These are phyloP conservation scores for Chaenocephalus aceratus DNA, from an alignment of 2,113 vertebrate species.

Conservation along the genomic window DNA sequence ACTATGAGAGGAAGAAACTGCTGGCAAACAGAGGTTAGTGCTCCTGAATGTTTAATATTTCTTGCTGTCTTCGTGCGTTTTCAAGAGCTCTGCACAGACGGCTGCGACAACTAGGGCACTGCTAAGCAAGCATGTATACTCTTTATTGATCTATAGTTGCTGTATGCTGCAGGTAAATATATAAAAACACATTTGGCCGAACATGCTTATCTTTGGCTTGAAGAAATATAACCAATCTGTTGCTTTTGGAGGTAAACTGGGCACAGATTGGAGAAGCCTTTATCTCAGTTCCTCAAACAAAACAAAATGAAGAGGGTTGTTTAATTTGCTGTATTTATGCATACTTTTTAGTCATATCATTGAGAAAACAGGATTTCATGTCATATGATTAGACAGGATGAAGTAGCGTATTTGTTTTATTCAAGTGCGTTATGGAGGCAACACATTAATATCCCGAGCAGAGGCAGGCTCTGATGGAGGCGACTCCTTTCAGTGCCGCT, in stretches of 20 bases:
- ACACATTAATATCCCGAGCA: conserved; percentile 50
- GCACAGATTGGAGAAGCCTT: background rate
- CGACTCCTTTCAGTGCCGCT: conserved; percentile 46
- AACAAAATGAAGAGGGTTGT: background rate
- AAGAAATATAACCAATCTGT: conserved; percentile 10
- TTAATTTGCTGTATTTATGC: background rate
- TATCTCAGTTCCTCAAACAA: background rate
- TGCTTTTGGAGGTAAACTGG: conserved; percentile 1
- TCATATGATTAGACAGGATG: conserved; percentile 25
- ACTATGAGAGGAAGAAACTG: conserved; percentile 87
- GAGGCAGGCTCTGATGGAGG: conserved; percentile 59
- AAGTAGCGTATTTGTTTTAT: conserved; percentile 37
- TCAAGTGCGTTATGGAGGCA: conserved; percentile 37
- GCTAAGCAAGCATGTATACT: conserved; percentile 2
- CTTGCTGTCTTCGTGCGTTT: conserved; percentile 10
- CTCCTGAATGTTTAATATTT: conserved; percentile 51
- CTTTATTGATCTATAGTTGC: conserved; percentile 17
- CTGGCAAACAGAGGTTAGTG: conserved; percentile 83
- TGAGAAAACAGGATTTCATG: conserved; percentile 23
- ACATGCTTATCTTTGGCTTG: conserved; percentile 12
- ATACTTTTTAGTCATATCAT: background rate
- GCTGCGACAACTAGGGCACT: conserved; percentile 14
- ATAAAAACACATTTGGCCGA: conserved; percentile 7
- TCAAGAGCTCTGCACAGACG: conserved; percentile 7
- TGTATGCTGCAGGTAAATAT: conserved; percentile 3